Conservation (phyloP, 2,797 vertebrate species). For the Moxostoma hubbsi region DNA sequence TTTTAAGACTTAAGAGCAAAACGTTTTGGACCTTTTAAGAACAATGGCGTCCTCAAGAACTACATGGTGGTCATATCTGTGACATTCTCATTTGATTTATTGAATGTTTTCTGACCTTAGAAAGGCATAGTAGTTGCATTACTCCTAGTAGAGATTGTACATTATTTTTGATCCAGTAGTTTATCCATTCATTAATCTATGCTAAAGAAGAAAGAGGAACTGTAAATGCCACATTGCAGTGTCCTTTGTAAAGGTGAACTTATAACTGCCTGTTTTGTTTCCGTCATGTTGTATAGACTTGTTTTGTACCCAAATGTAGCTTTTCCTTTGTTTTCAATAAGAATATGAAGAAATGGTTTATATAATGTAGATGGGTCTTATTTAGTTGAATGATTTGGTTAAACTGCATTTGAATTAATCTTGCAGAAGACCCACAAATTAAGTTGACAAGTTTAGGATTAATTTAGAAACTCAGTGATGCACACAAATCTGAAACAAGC, state of each 20-base stretch:
- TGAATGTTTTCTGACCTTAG: background rate
- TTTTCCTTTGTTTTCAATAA: constrained; percentile 56
- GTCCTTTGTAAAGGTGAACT: background rate
- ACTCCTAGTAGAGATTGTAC: background rate
- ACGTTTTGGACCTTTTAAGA: constrained; percentile 36
- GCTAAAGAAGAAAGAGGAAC: constrained; percentile 1
- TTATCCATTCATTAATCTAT: background rate
- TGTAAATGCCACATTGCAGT: background rate
- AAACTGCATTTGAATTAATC: constrained; percentile 1
- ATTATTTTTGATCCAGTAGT: background rate
- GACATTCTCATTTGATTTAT: background rate
- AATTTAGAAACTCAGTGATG: background rate
- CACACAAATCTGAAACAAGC: background rate
- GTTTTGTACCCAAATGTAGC: constrained; percentile 33
- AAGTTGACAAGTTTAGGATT: constrained; percentile 2
- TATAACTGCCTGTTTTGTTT: background rate
- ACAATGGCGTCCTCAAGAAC: constrained; percentile 2
- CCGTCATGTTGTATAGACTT: background rate
- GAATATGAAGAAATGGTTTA: background rate
- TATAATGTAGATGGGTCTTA: too few relatives aligned
- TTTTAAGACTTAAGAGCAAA: constrained; percentile 19
- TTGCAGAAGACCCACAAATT: constrained; percentile 16
- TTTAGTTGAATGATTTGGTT: background rate
- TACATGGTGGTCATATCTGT: constrained; percentile 5
- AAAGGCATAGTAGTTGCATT: background rate